Evolutionary conservation across 1,140 invertebrate genomes (phyloP).

Genomic region (Zaprionus africanus): DNA sequence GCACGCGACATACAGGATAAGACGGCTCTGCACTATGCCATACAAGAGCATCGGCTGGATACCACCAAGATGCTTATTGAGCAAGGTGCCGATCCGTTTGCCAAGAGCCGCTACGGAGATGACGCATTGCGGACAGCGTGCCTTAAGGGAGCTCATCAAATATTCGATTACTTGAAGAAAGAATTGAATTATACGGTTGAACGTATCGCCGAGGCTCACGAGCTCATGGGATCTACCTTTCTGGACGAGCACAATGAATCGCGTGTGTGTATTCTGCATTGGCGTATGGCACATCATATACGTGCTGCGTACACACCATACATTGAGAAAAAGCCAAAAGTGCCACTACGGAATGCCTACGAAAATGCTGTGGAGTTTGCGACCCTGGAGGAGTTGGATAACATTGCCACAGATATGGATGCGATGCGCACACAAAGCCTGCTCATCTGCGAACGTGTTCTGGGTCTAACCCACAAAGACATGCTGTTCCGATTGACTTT

Average conservation of each 20-base stretch:
- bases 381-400: constrained; percentile 89
- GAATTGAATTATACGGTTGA: constrained; percentile 87
- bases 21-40: constrained; percentile 96
- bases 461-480: constrained; percentile 93
- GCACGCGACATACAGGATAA: constrained; percentile 95
- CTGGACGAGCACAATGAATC: constrained; percentile 93
- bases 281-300: constrained; percentile 88
- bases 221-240: constrained; percentile 90
- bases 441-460: constrained; percentile 92
- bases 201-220: constrained; percentile 92
- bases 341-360: constrained; percentile 87
- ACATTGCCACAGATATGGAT: constrained; percentile 90
- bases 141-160: constrained; percentile 92
- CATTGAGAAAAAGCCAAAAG: constrained; percentile 86
- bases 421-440: constrained; percentile 92
- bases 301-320: constrained; percentile 82
- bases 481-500: constrained; percentile 90
- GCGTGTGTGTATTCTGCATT: constrained; percentile 87
- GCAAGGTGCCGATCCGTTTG: constrained; percentile 91
- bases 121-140: constrained; percentile 96
- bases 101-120: constrained; percentile 92
- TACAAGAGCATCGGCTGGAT: constrained; percentile 94
- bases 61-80: constrained; percentile 93
- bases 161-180: constrained; percentile 91
- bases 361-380: constrained; percentile 89